Base-by-base conservation (phyloP, 2,888 invertebrate species). In the Meteorus colon region DNA sequence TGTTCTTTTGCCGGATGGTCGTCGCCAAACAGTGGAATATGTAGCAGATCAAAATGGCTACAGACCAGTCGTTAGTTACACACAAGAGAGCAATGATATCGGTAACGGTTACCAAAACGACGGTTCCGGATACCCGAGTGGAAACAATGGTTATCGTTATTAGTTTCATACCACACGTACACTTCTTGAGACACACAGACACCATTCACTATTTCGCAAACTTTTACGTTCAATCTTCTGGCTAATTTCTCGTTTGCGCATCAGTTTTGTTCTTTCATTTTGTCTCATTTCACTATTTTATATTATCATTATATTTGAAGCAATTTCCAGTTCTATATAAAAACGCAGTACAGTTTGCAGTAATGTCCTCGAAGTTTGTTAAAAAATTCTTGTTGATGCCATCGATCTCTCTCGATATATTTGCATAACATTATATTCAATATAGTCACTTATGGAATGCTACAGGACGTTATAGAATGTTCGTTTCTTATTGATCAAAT, bases 31-130 rank as follows among this genome's bases (percentile, higher is more conserved):
- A 67, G 94, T 94, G 0, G 92, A 93, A 82, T 94, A 94, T 89
- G 93, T 93, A 84, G 94, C 94, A 8, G 94, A 94, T 82, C 91
- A 92, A 84, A 91, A 92, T 68, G 94, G 94, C 0, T 94, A 93
- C 90, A 92, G 92, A 80, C 94, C 94, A 41, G 93, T 91, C 83
- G 92, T 94, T 76, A 92, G 93, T 1, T 94, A 94, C 86, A 93
- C 93, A 86, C 93, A 93, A 84, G 86, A 86, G 67, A 84, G 84
- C 16, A 51, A 78, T 29, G 84, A 83, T 16, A 79, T 77, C 27
- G 84, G 84, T n/a, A 78, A 76, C 68, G 78, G 78, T 73, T 79
- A 78, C 75, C 78, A 78, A 70, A 77, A 81, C 70, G 80, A 78
- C 72, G 73, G 75, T 37, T 73, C 65, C 68, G 80, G 80, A 51